Conservation (phyloP, 2,113 vertebrate genomes). For the Tursiops truncatus region DNA sequence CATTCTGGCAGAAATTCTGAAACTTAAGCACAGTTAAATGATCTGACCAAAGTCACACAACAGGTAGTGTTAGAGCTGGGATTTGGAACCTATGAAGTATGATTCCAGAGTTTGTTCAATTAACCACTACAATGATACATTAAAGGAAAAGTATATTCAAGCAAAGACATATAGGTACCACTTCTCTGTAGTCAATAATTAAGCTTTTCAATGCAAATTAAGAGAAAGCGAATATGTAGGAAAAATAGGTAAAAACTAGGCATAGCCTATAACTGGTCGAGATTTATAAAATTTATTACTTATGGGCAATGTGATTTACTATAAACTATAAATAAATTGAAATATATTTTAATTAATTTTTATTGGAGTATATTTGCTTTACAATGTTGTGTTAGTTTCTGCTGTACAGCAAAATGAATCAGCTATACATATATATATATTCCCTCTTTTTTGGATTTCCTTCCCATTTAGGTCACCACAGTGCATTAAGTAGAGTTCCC, state of each 20-base stretch:
- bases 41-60: background rate
- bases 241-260: background rate
- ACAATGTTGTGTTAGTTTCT: too few relatives aligned
- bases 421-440: too few relatives aligned
- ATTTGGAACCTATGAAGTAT: background rate
- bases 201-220: conserved; percentile 4
- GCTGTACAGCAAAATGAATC: too few relatives aligned
- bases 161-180: background rate
- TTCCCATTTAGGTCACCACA: too few relatives aligned
- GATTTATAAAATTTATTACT: background rate
- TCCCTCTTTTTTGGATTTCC: too few relatives aligned
- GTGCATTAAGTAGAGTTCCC: too few relatives aligned
- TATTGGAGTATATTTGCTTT: too few relatives aligned
- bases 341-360: background rate
- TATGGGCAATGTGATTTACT: background rate
- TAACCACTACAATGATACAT: background rate
- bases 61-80: background rate
- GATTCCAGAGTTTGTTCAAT: background rate
- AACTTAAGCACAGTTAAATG: background rate
- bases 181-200: background rate
- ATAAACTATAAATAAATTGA: background rate
- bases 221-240: background rate
- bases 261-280: background rate
- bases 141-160: background rate
- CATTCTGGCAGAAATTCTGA: background rate